phyloP scores from a whole-genome alignment of 2,888 invertebrate species.

The Acanthosepion lycidas region DNA sequence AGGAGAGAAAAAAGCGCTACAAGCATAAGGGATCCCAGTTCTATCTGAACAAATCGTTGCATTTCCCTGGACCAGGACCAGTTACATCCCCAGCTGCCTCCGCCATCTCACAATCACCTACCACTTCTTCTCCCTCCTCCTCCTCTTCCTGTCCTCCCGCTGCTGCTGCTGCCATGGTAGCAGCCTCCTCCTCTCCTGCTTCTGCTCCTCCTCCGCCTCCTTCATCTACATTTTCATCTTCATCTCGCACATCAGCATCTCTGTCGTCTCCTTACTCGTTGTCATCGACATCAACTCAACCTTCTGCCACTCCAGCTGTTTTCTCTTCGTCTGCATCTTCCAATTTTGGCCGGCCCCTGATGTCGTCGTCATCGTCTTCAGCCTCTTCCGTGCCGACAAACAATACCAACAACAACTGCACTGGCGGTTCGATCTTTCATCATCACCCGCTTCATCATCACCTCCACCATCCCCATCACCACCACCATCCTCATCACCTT shows the following conservation, averaged over 20 bases:
- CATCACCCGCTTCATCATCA: conserved; percentile 35
- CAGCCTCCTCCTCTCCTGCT: conserved; percentile 38
- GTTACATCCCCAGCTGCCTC: background rate
- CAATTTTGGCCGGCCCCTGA: background rate
- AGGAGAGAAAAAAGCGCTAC: conserved; percentile 36
- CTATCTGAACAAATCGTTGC: background rate
- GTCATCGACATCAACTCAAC: background rate
- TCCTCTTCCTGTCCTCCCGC: conserved; percentile 25
- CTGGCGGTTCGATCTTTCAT: background rate
- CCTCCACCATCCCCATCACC: background rate
- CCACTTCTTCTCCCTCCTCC: background rate
- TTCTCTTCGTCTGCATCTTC: background rate
- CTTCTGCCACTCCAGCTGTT: background rate
- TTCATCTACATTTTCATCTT: conserved; percentile 16
- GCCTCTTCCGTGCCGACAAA: background rate
- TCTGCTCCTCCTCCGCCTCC: conserved; percentile 13
- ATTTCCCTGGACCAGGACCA: background rate
- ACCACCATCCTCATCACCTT: conserved; percentile 16
- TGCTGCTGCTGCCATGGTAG: conserved; percentile 41
- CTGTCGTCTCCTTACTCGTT: conserved; percentile 33
- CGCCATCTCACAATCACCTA: background rate
- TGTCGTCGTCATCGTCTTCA: background rate
- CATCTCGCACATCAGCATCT: conserved; percentile 21
- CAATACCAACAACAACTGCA: conserved; percentile 34
- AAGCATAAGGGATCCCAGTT: conserved; percentile 39